A percentile compares a stretch with the other conserved stretches of the same genome.
phyloP scores from a whole-genome alignment of 2,888 invertebrate species.

The Stictocephala bisonia region DNA sequence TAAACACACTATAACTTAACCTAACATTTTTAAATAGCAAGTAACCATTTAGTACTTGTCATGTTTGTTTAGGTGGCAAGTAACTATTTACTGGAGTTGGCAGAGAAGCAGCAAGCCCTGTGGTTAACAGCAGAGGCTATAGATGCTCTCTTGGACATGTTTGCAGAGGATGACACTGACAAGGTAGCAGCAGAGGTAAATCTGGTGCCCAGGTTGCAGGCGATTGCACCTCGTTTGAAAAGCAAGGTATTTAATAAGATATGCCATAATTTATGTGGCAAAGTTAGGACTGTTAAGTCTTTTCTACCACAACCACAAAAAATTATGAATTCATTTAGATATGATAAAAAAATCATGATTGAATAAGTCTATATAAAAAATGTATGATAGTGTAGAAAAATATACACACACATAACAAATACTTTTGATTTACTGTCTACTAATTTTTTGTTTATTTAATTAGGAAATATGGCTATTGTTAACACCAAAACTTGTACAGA shows the following conservation, averaged over 20 bases:
- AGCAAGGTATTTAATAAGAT: conserved; percentile 72
- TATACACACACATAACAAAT: no score
- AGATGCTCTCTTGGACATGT: conserved; percentile 81
- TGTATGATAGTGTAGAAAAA: not conserved
- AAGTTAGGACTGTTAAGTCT: no score
- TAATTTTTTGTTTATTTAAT: no score
- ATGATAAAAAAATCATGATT: not conserved
- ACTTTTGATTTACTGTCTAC: no score
- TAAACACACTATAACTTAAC: no score
- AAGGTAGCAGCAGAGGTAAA: conserved; percentile 72
- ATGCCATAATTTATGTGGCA: not conserved
- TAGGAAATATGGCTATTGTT: no score
- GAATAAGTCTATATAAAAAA: not conserved
- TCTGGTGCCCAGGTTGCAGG: conserved; percentile 71
- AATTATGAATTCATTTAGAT: no score
- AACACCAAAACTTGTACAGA: no score
- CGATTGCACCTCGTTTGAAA: conserved; percentile 72
- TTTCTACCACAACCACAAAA: no score
- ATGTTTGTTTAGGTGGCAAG: conserved; percentile 37
- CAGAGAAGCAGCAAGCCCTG: conserved; percentile 71
- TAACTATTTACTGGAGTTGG: conserved; percentile 22
- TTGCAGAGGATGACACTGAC: conserved; percentile 81
- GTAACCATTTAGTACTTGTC: no score
- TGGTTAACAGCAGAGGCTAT: conserved; percentile 81
- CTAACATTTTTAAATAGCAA: no score